Conservation (phyloP, 2,797 vertebrate species). For the Pangasius krempfi region DNA sequence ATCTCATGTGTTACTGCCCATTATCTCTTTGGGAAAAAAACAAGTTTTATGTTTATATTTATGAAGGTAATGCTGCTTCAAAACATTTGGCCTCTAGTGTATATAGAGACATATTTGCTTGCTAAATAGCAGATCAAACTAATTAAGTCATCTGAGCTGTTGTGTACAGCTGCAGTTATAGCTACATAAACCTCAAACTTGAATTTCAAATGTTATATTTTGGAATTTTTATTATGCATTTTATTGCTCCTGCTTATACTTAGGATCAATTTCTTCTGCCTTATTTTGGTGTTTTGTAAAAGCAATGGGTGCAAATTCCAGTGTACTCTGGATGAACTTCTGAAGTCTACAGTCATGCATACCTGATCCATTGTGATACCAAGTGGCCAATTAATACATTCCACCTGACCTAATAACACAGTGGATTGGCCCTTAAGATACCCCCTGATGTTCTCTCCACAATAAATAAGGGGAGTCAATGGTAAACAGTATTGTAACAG, state of each 20-base stretch:
- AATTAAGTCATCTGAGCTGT: background rate
- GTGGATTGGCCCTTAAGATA: too few species aligned
- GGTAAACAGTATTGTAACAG: background rate
- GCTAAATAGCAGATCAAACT: background rate
- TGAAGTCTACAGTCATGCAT: background rate
- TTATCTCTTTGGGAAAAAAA: background rate
- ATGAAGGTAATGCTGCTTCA: background rate
- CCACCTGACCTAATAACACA: background rate
- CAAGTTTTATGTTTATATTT: background rate
- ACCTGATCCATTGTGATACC: background rate
- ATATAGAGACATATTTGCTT: background rate
- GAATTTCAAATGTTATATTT: background rate
- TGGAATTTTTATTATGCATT: background rate
- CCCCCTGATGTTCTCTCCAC: background rate
- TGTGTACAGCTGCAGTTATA: background rate
- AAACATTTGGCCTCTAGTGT: background rate
- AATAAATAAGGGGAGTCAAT: background rate
- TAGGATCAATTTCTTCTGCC: background rate
- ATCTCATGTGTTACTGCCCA: background rate
- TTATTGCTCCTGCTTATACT: background rate
- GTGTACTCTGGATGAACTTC: background rate
- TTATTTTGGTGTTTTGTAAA: background rate
- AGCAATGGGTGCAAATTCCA: background rate
- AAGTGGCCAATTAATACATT: conserved; percentile 3
- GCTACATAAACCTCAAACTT: background rate